Base-by-base conservation (phyloP, 1,140 invertebrate genomes). In the Bradysia coprophila region DNA sequence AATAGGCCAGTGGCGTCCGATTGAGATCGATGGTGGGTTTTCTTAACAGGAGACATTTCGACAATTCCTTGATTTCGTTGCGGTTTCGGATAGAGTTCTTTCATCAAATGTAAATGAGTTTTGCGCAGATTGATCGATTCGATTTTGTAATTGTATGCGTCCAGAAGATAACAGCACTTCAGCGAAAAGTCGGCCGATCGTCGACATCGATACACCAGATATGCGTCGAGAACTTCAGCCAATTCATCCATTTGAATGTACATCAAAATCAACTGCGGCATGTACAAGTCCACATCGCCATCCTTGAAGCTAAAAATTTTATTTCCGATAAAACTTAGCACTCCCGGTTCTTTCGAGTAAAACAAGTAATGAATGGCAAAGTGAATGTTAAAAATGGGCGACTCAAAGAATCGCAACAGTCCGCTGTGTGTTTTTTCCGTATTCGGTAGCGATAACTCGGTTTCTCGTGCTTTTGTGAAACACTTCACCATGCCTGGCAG, bases 341-440 rank as follows among this genome's bases (percentile, higher is more conserved):
- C 92, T 38, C 92, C 93, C 18, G 89, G 85, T 62, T 98, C 93
- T 65, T 97, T 97, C n/a, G 91, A 94, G 59, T 94, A 94, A 56
- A 92, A 96, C 24, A 98, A 67, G 72, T 98, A 97, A 55, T 86
- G 87, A 54, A 98, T 90, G 19, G 92, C 93, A 72, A 97, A 94
- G 43, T 87, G 87, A 75, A 96, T 94, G 59, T 96, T 88, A 62
- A 98, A 98, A 42, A 94, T 71, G 67, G 89, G 90, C 47, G 91
- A 94, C 63, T 98, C 91, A 55, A 98, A 94, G 50, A 98, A 70
- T 49, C 93, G 68, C 44, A 97, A 65, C 40, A 98, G 67, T 62
- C 80, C 58, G 21, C 55, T 60, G 32, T 55, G 58, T 69, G 51
- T 63, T 49, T 62, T 65, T 46, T 53, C 53, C 19, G 49, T 52